Evolutionary conservation across 1,140 invertebrate genomes (phyloP).

Genomic region (Formica exsecta): DNA sequence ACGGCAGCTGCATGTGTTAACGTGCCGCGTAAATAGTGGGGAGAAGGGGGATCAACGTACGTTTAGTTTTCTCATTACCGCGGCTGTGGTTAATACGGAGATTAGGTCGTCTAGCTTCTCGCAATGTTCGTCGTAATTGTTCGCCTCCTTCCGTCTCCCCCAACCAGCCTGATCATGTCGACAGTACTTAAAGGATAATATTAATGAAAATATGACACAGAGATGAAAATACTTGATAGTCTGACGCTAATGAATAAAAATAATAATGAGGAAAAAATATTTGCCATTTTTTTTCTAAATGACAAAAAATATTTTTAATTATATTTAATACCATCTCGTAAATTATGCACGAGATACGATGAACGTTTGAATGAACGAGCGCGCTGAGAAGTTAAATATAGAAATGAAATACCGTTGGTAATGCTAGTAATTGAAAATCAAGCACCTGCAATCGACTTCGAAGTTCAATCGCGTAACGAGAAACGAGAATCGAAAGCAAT

Average conservation of each 20-base stretch:
- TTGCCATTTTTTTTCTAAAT: background rate
- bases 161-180: background rate
- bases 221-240: background rate
- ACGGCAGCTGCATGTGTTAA: constrained; percentile 44
- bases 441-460: constrained; percentile 6
- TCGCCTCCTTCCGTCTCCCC: background rate
- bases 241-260: background rate
- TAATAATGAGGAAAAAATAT: background rate
- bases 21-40: background rate
- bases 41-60: constrained; percentile 19
- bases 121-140: constrained; percentile 45
- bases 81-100: constrained; percentile 48
- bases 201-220: constrained; percentile 34
- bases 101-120: constrained; percentile 39
- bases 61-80: constrained; percentile 60
- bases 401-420: background rate
- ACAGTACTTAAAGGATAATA: constrained; percentile 26
- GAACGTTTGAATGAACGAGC: background rate
- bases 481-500: background rate
- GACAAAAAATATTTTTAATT: constrained; percentile 12
- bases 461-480: constrained; percentile 25
- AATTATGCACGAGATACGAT: background rate
- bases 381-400: background rate
- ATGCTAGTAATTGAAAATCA: constrained; percentile 34
- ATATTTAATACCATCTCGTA: constrained; percentile 1